These are phyloP conservation scores for Temnothorax rugatulus DNA, from an alignment of 2,888 invertebrate species.

Conservation along the genomic window DNA sequence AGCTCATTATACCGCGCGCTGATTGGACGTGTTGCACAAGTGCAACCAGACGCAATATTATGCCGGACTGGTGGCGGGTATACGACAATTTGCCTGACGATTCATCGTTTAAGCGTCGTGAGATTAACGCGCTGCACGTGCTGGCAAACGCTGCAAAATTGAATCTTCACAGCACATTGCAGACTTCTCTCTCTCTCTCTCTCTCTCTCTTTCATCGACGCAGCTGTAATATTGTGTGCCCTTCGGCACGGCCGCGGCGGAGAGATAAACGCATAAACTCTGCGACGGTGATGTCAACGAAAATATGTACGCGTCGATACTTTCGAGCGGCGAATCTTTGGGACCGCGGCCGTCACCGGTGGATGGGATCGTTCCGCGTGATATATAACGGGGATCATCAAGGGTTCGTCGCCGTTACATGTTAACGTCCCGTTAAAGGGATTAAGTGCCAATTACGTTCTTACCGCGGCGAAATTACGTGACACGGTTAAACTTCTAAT, in stretches of 20 bases:
- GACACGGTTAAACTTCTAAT: conserved; percentile 80
- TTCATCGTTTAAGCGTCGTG: conserved; percentile 53
- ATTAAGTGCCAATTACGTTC: conserved; percentile 83
- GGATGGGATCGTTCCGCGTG: conserved; percentile 51
- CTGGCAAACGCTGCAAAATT: conserved; percentile 47
- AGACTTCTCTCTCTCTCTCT: conserved; percentile 6
- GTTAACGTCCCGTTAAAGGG: conserved; percentile 79
- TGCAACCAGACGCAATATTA: conserved; percentile 47
- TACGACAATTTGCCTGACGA: conserved; percentile 49
- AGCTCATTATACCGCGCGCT: conserved; percentile 36
- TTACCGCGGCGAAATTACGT: conserved; percentile 78
- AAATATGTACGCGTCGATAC: conserved; percentile 43
- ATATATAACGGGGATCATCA: conserved; percentile 60
- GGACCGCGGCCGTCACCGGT: conserved; percentile 4
- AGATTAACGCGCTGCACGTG: conserved; percentile 60
- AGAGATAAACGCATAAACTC: conserved; percentile 36
- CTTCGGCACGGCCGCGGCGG: not conserved
- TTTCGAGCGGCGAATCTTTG: conserved; percentile 25
- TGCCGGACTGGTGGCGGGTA: conserved; percentile 17
- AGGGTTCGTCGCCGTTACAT: conserved; percentile 61
- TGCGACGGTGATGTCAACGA: conserved; percentile 12
- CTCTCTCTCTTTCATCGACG: not conserved
- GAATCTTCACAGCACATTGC: conserved; percentile 47
- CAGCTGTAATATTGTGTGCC: conserved; percentile 20
- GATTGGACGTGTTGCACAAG: conserved; percentile 46